Percentiles rank a stretch among this genome's conserved stretches.
These are phyloP conservation scores for Calypte anna DNA, from an alignment of 2,113 vertebrate species.

Conservation along the genomic window DNA sequence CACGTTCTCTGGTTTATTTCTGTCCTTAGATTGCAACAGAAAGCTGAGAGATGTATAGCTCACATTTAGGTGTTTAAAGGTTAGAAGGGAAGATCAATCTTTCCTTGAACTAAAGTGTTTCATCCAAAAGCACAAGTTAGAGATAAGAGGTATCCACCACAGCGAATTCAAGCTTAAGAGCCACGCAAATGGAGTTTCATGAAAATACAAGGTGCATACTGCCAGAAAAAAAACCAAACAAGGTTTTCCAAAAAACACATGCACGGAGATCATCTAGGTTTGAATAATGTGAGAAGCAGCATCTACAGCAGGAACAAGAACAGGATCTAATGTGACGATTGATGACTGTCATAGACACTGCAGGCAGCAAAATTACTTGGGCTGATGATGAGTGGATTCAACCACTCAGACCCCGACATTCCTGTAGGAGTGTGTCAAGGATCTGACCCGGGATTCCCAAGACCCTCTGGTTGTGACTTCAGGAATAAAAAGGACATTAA, in stretches of 20 bases:
- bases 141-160: not conserved
- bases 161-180: not conserved
- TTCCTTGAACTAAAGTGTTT: not conserved
- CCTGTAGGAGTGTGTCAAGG: not conserved
- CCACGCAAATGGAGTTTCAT: not conserved
- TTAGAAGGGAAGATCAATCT: not conserved
- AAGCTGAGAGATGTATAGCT: not conserved
- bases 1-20: not conserved
- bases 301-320: not conserved
- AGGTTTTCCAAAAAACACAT: not conserved
- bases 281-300: not conserved
- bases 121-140: not conserved
- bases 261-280: not conserved
- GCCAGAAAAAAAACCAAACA: not conserved
- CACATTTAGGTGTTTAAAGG: not conserved
- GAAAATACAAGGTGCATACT: not conserved
- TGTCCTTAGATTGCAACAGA: not conserved
- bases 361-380: not conserved
- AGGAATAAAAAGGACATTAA: not conserved
- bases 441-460: not conserved
- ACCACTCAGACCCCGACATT: not conserved
- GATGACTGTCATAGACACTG: not conserved
- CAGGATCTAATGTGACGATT: not conserved
- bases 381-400: not conserved
- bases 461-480: accelerated